These are phyloP conservation scores for Rissa tridactyla DNA, from an alignment of 2,113 vertebrate genomes.

Conservation along the genomic window DNA sequence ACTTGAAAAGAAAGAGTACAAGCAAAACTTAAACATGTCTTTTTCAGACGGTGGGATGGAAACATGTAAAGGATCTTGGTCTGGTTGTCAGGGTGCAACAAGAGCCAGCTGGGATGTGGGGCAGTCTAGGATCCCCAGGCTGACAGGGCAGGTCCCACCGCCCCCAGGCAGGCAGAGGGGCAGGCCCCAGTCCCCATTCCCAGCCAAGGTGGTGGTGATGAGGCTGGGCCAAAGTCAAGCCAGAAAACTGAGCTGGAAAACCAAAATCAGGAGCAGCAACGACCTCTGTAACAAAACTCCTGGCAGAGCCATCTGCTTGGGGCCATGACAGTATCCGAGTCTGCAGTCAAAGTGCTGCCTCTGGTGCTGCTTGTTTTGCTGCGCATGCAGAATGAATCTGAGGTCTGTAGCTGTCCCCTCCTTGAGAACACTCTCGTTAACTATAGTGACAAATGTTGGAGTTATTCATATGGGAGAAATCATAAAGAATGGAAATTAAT, in stretches of 20 bases:
- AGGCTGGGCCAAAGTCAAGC: background rate
- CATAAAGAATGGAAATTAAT: background rate
- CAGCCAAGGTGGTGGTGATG: background rate
- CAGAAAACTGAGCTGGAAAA: background rate
- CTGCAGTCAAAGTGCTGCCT: background rate
- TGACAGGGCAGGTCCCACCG: background rate
- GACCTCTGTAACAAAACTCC: background rate
- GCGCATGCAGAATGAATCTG: background rate
- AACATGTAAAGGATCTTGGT: background rate
- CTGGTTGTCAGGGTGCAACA: background rate
- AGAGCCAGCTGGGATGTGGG: too few species aligned
- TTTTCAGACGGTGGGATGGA: background rate
- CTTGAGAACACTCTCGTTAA: background rate
- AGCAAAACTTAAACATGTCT: background rate
- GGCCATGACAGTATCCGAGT: background rate
- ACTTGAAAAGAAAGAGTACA: background rate
- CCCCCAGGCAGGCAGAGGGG: accelerated
- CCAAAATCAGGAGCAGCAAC: background rate
- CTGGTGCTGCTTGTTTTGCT: background rate
- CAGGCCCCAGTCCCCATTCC: background rate
- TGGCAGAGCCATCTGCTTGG: background rate
- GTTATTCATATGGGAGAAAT: background rate
- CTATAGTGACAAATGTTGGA: background rate
- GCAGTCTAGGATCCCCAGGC: too few species aligned
- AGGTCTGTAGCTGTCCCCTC: background rate